Evolutionary conservation across 2,888 invertebrate species (phyloP).

Genomic region (Phaonia tiefii): DNA sequence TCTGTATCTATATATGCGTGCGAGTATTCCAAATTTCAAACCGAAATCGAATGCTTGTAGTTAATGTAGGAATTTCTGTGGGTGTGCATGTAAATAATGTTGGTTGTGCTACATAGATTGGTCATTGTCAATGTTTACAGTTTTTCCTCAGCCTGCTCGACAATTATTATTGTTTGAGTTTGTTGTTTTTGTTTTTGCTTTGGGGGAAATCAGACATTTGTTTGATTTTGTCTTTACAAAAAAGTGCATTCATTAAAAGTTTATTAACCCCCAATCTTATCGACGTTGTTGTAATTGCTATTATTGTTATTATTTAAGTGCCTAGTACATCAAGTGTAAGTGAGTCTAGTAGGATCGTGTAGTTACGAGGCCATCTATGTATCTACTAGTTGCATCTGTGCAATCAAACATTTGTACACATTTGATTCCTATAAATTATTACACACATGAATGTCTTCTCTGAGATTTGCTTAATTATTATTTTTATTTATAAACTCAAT

Average conservation of each 20-base stretch:
- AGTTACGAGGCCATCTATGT: neutral
- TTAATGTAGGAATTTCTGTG: too few relatives aligned
- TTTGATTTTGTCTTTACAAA: neutral
- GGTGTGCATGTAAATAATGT: too few relatives aligned
- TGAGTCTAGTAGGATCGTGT: neutral
- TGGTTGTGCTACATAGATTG: neutral
- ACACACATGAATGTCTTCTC: too few relatives aligned
- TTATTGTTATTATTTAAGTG: neutral
- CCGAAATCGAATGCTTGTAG: too few relatives aligned
- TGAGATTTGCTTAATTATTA: constrained; percentile 26
- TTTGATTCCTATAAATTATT: neutral
- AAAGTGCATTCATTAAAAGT: constrained; percentile 36
- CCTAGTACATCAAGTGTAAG: neutral
- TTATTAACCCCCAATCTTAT: constrained; percentile 46
- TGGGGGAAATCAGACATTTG: constrained; percentile 2
- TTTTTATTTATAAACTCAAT: constrained; percentile 5
- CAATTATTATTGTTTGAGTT: neutral
- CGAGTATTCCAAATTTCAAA: too few relatives aligned
- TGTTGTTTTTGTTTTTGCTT: neutral
- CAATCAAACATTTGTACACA: neutral
- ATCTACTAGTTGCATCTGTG: neutral
- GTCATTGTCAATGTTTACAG: constrained; percentile 23
- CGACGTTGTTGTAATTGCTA: neutral
- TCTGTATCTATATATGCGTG: too few relatives aligned
- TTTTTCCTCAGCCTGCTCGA: too few relatives aligned